These are phyloP conservation scores for Matsumurasca onukii DNA, from an alignment of 1,140 invertebrate species.

Conservation along the genomic window DNA sequence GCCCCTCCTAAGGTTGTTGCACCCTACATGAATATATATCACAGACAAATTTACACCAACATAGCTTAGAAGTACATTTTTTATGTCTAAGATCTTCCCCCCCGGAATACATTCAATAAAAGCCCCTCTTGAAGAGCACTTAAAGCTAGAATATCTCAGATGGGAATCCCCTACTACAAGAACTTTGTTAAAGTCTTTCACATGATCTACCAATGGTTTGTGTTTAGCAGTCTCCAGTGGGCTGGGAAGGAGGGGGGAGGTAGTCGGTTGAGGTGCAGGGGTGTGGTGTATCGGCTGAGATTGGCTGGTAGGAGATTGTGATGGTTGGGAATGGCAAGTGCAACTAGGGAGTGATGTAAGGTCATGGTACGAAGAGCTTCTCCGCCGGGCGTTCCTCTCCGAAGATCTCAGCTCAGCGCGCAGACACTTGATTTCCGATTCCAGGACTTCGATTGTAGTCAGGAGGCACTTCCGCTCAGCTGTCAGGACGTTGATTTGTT, in stretches of 20 bases:
- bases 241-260: too few relatives aligned
- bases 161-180: background rate
- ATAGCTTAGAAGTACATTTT: background rate
- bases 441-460: background rate
- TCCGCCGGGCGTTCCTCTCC: background rate
- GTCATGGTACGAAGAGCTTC: background rate
- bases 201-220: too few relatives aligned
- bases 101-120: constrained; percentile 9
- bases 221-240: too few relatives aligned
- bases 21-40: constrained; percentile 10
- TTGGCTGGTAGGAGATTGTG: too few relatives aligned
- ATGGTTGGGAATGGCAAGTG: too few relatives aligned
- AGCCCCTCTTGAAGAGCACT: background rate
- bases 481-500: background rate
- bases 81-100: background rate
- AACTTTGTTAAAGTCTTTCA: constrained; percentile 2
- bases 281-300: too few relatives aligned
- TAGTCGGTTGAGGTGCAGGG: too few relatives aligned
- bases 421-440: background rate
- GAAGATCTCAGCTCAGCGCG: background rate
- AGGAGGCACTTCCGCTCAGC: background rate
- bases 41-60: background rate
- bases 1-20: constrained; percentile 3
- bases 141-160: background rate
- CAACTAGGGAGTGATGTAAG: too few relatives aligned